A percentile compares a stretch with the other conserved stretches of the same genome.
Evolutionary conservation across 2,888 invertebrate genomes (phyloP).

Genomic region (Torymus aiolomorphi): DNA sequence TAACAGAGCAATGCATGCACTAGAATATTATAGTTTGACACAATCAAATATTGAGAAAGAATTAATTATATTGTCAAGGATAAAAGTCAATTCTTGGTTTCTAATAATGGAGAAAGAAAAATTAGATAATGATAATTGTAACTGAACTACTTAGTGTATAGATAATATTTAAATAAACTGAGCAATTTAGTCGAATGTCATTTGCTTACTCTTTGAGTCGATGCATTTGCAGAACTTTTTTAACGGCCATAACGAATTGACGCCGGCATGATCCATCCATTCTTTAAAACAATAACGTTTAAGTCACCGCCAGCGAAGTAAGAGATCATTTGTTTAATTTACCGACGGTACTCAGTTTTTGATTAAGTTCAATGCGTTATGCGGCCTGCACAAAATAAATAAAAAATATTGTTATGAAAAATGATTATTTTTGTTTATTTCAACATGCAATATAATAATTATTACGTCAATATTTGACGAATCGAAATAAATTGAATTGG

Average conservation of each 20-base stretch:
- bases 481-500: too few species aligned
- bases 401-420: neutral
- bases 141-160: neutral
- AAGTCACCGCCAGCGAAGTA: conserved; percentile 7
- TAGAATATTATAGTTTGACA: neutral
- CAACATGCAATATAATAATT: too few species aligned
- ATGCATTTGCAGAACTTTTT: conserved; percentile 70
- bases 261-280: conserved; percentile 71
- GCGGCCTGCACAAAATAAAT: conserved; percentile 14
- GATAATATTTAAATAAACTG: neutral
- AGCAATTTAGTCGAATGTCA: too few species aligned
- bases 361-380: conserved; percentile 18
- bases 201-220: conserved; percentile 72
- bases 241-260: conserved; percentile 69
- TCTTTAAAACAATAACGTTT: conserved; percentile 27
- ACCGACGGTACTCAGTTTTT: neutral
- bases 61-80: too few species aligned
- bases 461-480: too few species aligned
- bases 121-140: neutral
- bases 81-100: too few species aligned
- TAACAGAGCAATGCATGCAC: neutral
- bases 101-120: too few species aligned
- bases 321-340: conserved; percentile 12
- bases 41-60: too few species aligned
- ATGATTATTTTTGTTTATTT: neutral